Base-by-base conservation (phyloP, 2,888 invertebrate species). In the Xestia sexstrigata region DNA sequence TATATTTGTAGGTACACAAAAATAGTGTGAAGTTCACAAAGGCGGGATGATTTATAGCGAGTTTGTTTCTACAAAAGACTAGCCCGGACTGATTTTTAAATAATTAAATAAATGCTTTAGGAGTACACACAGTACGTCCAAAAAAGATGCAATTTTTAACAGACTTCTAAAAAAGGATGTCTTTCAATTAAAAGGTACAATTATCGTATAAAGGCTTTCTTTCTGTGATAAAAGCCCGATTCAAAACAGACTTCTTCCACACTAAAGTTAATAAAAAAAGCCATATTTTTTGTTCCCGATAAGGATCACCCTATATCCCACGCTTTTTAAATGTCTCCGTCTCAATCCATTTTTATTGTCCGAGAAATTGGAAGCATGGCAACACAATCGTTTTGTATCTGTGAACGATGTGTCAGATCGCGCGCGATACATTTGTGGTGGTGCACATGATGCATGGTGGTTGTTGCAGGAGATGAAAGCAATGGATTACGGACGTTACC, bases 1-100 rank as follows among this genome's bases (percentile, higher is more conserved):
- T 79, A 70, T 74, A 70, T 78, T 70, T 81, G 52, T 70, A 62
- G 60, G 70, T 84, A 68, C 45, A 71, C 60, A 69, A 74, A 77
- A 74, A 82, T 78, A 79, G 82, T 79, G 80, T 79, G 83, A 83
- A 83, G 49, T 75, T 83, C 49, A 83, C 78, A 86, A 86, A 86
- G 70, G 86, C 70, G 39, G 58, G 69, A 45, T 78, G 74, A 86
- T 83, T 80, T 86, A 74, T 73, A 8, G 20, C 47, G 52, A 76
- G 69, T 78, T 82, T 74, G n/a, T n/a, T n/a, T n/a, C n/a, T n/a
- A n/a, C n/a, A n/a, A n/a, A n/a, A n/a, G n/a, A n/a, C n/a, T n/a
- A n/a, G n/a, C n/a, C n/a, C n/a, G n/a, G n/a, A n/a, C n/a, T n/a
- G 39, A 15, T 15, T 63, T 23, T 1, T 30, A 39, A 63, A 35